phyloP scores from a whole-genome alignment of 2,888 invertebrate genomes.

The Drosophila macrospina region DNA sequence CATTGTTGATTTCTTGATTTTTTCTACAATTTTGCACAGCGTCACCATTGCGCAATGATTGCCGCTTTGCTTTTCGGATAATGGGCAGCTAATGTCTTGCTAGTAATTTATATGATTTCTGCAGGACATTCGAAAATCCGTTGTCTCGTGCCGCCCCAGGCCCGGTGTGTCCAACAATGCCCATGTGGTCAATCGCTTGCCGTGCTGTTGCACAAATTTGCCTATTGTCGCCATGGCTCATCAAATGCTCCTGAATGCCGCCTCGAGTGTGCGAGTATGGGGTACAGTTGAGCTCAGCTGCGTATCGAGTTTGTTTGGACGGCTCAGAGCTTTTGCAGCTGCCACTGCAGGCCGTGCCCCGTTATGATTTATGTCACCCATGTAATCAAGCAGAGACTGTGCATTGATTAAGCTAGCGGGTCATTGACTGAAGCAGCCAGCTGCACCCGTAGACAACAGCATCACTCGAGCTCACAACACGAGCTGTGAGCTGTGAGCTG shows the following conservation, averaged over 20 bases:
- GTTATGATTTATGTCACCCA: conserved; percentile 77
- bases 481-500: conserved; percentile 9
- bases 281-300: conserved; percentile 61
- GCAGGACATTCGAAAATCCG: conserved; percentile 28
- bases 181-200: conserved; percentile 71
- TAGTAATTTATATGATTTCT: conserved; percentile 75
- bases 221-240: conserved; percentile 62
- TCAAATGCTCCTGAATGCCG: conserved; percentile 27
- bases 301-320: conserved; percentile 65
- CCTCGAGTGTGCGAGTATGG: neutral
- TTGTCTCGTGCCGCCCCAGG: conserved; percentile 71
- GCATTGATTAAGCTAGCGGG: conserved; percentile 77
- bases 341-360: conserved; percentile 33
- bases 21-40: conserved; percentile 63
- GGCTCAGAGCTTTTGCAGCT: conserved; percentile 68
- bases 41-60: conserved; percentile 73
- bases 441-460: conserved; percentile 64
- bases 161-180: conserved; percentile 75
- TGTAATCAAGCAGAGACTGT: conserved; percentile 61
- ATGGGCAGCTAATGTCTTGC: conserved; percentile 66
- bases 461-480: conserved; percentile 34
- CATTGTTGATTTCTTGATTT: conserved; percentile 80
- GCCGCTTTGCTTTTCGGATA: conserved; percentile 44
- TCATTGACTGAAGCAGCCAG: conserved; percentile 68
- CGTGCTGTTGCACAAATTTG: conserved; percentile 77